Percentiles rank a stretch among this genome's conserved stretches.
These are phyloP conservation scores for Pseudomyrmex gracilis DNA, from an alignment of 1,140 invertebrate genomes.

Conservation along the genomic window DNA sequence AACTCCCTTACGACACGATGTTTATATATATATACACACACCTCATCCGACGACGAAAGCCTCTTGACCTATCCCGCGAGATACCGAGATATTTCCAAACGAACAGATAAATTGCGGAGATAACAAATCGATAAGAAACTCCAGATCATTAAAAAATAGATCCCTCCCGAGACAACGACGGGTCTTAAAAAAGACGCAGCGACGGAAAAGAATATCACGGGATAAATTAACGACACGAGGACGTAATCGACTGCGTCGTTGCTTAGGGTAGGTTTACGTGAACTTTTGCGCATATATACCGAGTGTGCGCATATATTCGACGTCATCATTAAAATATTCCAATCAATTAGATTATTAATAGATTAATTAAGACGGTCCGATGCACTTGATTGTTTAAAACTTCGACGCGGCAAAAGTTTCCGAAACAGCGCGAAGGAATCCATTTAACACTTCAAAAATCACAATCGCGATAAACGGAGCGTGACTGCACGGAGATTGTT, in stretches of 20 bases:
- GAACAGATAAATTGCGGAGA: slow-evolving; percentile 32
- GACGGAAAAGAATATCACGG: slow-evolving; percentile 38
- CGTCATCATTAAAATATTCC: slow-evolving; percentile 5
- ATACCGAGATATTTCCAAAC: slow-evolving; percentile 63
- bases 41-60: background rate
- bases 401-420: background rate
- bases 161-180: background rate
- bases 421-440: background rate
- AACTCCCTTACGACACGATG: slow-evolving; percentile 11
- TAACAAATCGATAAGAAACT: slow-evolving; percentile 32
- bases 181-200: slow-evolving; percentile 1
- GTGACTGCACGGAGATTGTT: slow-evolving; percentile 5
- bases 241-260: slow-evolving; percentile 43
- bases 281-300: slow-evolving; percentile 5
- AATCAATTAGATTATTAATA: slow-evolving; percentile 31
- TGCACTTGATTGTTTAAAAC: background rate
- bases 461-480: slow-evolving; percentile 25
- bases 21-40: no score
- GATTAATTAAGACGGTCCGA: background rate
- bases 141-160: slow-evolving; percentile 26
- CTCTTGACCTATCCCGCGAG: slow-evolving; percentile 46
- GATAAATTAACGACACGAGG: slow-evolving; percentile 34
- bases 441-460: slow-evolving; percentile 12
- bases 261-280: slow-evolving; percentile 17
- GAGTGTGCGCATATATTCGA: no score